phyloP scores from a whole-genome alignment of 2,888 invertebrate species.

The Leistus spinibarbis region DNA sequence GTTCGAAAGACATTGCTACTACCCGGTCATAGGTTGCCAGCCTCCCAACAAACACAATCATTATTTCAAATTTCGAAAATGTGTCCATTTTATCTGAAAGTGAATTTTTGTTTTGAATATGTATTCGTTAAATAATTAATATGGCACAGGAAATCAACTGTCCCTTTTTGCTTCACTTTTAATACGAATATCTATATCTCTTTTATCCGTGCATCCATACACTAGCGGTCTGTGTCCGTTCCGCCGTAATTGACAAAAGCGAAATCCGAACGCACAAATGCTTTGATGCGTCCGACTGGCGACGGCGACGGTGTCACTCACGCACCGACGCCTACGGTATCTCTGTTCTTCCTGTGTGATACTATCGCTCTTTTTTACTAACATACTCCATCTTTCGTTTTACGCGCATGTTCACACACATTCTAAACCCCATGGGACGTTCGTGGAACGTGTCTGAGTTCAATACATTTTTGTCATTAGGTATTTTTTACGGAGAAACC shows the following conservation, averaged over 20 bases:
- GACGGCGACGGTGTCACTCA: background rate
- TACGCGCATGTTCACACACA: background rate
- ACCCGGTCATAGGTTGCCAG: background rate
- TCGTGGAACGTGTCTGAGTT: background rate
- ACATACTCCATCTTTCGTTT: background rate
- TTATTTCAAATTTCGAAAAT: background rate
- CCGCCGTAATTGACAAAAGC: slow-evolving; percentile 1
- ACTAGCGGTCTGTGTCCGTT: background rate
- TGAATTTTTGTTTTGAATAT: no score
- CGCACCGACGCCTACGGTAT: background rate
- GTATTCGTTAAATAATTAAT: no score
- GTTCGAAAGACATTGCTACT: background rate
- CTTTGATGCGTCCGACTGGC: slow-evolving; percentile 1
- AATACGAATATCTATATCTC: background rate
- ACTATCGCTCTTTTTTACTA: background rate
- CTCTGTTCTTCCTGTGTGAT: background rate
- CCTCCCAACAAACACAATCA: background rate
- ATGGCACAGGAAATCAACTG: no score
- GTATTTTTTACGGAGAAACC: background rate
- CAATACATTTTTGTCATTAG: background rate
- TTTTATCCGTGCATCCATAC: background rate
- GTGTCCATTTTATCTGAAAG: background rate
- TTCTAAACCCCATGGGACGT: background rate
- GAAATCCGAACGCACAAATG: background rate
- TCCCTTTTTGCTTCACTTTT: background rate